A percentile compares a stretch with the other conserved stretches of the same genome.
Conservation (phyloP, 2,888 invertebrate species). For the Incurvaria masculella region DNA sequence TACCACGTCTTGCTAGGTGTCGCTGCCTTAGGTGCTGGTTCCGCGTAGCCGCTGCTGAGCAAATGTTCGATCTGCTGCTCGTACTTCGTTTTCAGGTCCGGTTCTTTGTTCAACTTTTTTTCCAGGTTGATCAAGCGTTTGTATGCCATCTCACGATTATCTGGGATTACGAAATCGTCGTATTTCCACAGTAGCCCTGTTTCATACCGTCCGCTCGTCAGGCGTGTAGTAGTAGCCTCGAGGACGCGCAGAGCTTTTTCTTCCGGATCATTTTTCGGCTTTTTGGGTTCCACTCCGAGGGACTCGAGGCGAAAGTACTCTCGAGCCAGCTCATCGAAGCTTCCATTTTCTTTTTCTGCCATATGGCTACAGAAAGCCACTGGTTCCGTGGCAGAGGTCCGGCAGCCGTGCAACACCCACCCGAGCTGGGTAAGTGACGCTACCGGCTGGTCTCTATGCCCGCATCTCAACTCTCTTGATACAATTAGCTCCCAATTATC, state of each 20-base stretch:
- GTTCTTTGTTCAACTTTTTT: constrained; percentile 9
- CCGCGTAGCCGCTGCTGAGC: constrained; percentile 11
- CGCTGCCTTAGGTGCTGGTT: constrained; percentile 5
- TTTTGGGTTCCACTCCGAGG: background rate
- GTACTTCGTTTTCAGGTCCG: constrained; percentile 5
- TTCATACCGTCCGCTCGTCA: constrained; percentile 9
- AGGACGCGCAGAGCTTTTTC: constrained; percentile 1
- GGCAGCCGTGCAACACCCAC: too few species aligned
- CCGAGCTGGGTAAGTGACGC: too few species aligned
- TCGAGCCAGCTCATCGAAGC: background rate
- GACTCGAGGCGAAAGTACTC: background rate
- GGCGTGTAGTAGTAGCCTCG: background rate
- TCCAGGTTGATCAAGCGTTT: constrained; percentile 6
- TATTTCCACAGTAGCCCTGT: constrained; percentile 12
- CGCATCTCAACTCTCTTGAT: too few species aligned
- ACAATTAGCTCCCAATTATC: too few species aligned
- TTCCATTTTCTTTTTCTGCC: too few species aligned
- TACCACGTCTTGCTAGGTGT: constrained; percentile 8
- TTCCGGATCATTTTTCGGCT: background rate
- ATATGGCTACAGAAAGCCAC: too few species aligned
- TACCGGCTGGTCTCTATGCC: too few species aligned
- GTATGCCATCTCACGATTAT: constrained; percentile 5
- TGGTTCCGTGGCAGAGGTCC: too few species aligned
- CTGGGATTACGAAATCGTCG: constrained; percentile 7
- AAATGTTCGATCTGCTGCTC: constrained; percentile 7